Conservation (phyloP, 2,888 invertebrate genomes). For the Meteorus cinctellus region DNA sequence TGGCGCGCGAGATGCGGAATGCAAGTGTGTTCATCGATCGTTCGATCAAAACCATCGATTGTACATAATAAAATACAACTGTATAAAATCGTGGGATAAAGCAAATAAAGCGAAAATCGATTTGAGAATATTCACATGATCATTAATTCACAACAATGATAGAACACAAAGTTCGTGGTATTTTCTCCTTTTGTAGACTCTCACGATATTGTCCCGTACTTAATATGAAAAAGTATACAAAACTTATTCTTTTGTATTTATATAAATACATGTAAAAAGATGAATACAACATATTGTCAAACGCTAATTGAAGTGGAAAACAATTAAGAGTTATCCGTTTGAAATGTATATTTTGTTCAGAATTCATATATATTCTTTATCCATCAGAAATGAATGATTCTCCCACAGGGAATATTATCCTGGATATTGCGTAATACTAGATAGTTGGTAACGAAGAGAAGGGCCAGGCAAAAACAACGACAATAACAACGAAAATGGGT, state of each 20-base stretch:
- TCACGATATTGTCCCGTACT: no score
- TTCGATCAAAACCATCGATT: slow-evolving; percentile 13
- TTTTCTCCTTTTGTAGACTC: no score
- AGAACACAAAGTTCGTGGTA: neutral
- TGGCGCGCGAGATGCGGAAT: slow-evolving; percentile 33
- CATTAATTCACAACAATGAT: neutral
- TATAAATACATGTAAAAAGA: neutral
- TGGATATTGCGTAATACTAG: slow-evolving; percentile 20
- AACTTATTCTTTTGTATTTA: neutral
- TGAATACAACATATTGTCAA: no score
- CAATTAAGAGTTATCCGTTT: neutral
- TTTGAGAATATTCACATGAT: slow-evolving; percentile 9
- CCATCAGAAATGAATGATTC: no score
- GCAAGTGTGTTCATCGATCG: slow-evolving; percentile 41
- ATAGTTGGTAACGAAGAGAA: slow-evolving; percentile 16
- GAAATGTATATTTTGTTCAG: neutral
- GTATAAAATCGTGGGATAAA: slow-evolving; percentile 31
- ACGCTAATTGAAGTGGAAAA: no score
- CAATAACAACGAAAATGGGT: slow-evolving; percentile 35
- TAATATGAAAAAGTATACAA: neutral
- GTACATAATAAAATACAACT: neutral
- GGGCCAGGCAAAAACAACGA: slow-evolving; percentile 23
- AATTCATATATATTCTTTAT: neutral
- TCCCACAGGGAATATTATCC: neutral
- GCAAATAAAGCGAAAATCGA: slow-evolving; percentile 8